Evolutionary conservation across 2,888 invertebrate genomes (phyloP).

Genomic region (Hypomecis punctinalis): DNA sequence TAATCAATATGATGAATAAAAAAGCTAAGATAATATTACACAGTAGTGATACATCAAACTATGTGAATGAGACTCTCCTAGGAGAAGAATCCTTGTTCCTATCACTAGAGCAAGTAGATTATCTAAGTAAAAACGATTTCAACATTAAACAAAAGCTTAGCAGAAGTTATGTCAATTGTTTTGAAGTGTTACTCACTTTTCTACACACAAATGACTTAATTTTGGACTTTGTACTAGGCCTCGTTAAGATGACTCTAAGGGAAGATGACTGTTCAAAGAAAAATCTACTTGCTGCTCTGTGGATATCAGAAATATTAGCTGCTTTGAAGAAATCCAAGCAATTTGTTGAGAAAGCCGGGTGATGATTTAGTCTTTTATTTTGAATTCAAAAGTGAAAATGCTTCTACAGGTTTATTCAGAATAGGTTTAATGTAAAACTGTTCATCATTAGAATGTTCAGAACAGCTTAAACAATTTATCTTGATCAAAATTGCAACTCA

Average conservation of each 20-base stretch:
- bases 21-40: conserved; percentile 63
- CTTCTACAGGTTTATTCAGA: too few species aligned
- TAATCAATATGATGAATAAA: conserved; percentile 59
- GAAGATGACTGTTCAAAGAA: conserved; percentile 54
- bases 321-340: conserved; percentile 71
- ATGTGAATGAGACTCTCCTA: conserved; percentile 63
- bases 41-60: conserved; percentile 48
- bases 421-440: too few species aligned
- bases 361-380: conserved; percentile 40
- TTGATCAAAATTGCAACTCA: too few species aligned
- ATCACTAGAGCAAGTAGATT: conserved; percentile 64
- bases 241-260: conserved; percentile 71
- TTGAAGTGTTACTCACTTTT: conserved; percentile 82
- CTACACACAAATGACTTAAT: conserved; percentile 82
- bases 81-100: conserved; percentile 69
- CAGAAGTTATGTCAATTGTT: conserved; percentile 70
- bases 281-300: conserved; percentile 77
- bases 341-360: conserved; percentile 62
- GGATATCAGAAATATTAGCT: conserved; percentile 80
- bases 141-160: conserved; percentile 53
- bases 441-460: too few species aligned
- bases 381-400: neutral
- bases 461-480: too few species aligned
- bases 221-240: conserved; percentile 71
- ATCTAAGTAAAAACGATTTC: conserved; percentile 57